Percentiles rank a stretch among this genome's conserved stretches.
Conservation (phyloP, 2,888 invertebrate species). For the Aleiodes alternator region DNA sequence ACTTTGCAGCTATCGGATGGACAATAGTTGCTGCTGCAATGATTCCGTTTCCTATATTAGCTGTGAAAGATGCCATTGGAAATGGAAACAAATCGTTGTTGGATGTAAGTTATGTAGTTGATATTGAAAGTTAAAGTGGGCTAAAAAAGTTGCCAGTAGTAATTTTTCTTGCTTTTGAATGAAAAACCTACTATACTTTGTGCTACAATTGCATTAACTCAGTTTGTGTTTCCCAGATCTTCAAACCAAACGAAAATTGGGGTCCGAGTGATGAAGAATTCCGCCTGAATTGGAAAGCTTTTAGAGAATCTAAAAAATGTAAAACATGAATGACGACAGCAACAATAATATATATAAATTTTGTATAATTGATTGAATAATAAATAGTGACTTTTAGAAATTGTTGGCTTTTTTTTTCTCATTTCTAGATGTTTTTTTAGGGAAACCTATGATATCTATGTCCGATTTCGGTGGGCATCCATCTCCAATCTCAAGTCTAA, state of each 20-base stretch:
- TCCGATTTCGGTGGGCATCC: too few relatives aligned
- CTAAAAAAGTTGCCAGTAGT: too few relatives aligned
- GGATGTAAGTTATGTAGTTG: not conserved
- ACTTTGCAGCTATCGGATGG: constrained; percentile 70
- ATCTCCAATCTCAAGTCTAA: too few relatives aligned
- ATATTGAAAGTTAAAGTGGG: not conserved
- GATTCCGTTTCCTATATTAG: constrained; percentile 74
- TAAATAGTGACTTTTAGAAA: too few relatives aligned
- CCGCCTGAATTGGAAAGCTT: not conserved
- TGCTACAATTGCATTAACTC: not conserved
- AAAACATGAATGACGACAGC: too few relatives aligned
- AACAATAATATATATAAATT: too few relatives aligned
- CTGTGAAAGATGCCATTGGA: not conserved
- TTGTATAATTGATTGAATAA: too few relatives aligned
- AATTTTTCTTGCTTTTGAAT: too few relatives aligned
- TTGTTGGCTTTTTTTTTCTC: too few relatives aligned
- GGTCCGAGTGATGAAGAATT: not conserved
- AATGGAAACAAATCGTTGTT: not conserved
- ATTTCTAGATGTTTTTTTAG: too few relatives aligned
- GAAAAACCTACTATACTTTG: not conserved
- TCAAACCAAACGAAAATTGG: not conserved
- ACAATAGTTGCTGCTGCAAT: constrained; percentile 75
- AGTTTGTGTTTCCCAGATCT: not conserved
- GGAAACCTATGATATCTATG: too few relatives aligned
- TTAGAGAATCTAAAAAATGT: not conserved